These are phyloP conservation scores for Limulus polyphemus DNA, from an alignment of 2,888 invertebrate genomes.

Conservation along the genomic window DNA sequence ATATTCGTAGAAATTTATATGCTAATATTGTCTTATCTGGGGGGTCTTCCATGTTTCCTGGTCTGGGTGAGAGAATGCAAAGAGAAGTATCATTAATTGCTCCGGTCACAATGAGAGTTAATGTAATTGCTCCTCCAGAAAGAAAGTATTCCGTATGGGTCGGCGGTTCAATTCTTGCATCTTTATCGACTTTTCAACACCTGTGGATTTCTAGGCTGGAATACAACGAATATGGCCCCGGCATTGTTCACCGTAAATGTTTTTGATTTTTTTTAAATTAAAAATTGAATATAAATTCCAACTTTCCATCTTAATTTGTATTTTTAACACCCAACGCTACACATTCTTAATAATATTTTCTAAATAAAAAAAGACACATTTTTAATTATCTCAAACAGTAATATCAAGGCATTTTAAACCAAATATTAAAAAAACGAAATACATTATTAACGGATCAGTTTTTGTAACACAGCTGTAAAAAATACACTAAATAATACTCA, in stretches of 20 bases:
- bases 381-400: too few relatives aligned
- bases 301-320: too few relatives aligned
- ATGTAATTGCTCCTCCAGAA: constrained; percentile 31
- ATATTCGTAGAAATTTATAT: constrained; percentile 32
- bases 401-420: too few relatives aligned
- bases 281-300: too few relatives aligned
- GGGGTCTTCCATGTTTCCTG: constrained; percentile 32
- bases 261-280: constrained; percentile 15
- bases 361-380: too few relatives aligned
- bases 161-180: constrained; percentile 32
- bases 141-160: constrained; percentile 34
- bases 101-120: constrained; percentile 31
- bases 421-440: too few relatives aligned
- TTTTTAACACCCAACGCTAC: too few relatives aligned
- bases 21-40: constrained; percentile 31
- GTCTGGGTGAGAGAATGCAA: constrained; percentile 28
- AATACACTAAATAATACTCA: too few relatives aligned
- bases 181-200: constrained; percentile 27
- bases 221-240: constrained; percentile 28
- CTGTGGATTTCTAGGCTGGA: constrained; percentile 27
- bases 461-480: too few relatives aligned
- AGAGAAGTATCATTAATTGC: constrained; percentile 31
- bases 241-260: constrained; percentile 29
- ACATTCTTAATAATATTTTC: too few relatives aligned
- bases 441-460: too few relatives aligned